phyloP scores from a whole-genome alignment of 2,113 vertebrate genomes.

The Benitochromis conjunctus region DNA sequence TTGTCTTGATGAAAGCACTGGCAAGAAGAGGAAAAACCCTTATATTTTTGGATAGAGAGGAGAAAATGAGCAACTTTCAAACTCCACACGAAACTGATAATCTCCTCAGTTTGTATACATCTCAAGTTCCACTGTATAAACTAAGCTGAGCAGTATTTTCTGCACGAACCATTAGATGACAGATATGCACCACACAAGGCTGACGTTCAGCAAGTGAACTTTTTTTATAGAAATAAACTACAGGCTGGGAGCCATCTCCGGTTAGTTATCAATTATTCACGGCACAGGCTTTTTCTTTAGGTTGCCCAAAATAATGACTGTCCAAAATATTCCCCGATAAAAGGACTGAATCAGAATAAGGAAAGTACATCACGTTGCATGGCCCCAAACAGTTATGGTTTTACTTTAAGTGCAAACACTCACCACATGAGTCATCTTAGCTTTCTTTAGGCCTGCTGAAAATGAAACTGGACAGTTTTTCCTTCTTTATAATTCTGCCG shows the following conservation, averaged over 20 bases:
- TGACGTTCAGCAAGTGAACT: neutral
- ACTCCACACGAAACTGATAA: neutral
- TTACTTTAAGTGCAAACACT: conserved; percentile 36
- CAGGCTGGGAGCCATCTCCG: neutral
- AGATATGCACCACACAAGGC: neutral
- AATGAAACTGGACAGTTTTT: conserved; percentile 25
- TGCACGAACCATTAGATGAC: neutral
- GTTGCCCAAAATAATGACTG: conserved; percentile 40
- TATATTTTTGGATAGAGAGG: neutral
- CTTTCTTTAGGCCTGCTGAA: conserved; percentile 23
- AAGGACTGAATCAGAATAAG: conserved; percentile 28
- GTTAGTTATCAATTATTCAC: conserved; percentile 56
- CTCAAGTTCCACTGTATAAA: neutral
- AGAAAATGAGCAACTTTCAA: neutral
- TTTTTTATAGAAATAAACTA: conserved; percentile 13
- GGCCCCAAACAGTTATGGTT: conserved; percentile 15
- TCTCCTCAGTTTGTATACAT: neutral
- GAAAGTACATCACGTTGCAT: neutral
- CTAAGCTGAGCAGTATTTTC: neutral
- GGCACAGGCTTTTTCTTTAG: conserved; percentile 23
- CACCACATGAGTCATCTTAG: conserved; percentile 31
- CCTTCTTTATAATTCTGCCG: neutral
- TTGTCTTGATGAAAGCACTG: conserved; percentile 24
- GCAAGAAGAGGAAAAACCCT: neutral
- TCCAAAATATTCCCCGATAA: conserved; percentile 25